Percentiles rank a stretch among this genome's conserved stretches.
phyloP scores from a whole-genome alignment of 1,140 invertebrate species.

The Zophobas atratus region DNA sequence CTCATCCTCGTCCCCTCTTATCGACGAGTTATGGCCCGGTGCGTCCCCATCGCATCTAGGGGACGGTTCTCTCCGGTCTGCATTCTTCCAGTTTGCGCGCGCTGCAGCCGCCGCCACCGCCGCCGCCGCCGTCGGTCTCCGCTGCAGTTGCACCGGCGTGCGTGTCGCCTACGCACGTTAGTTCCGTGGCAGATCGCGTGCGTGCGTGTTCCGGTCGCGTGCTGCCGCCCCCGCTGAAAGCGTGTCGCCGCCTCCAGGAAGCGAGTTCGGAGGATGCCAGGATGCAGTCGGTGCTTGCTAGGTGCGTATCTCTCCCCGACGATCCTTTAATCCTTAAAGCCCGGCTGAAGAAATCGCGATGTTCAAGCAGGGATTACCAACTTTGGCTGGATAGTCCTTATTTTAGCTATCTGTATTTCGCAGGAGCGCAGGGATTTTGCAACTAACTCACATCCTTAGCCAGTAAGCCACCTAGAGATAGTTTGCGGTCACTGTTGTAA shows the following conservation, averaged over 20 bases:
- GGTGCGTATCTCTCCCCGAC: conserved; percentile 20
- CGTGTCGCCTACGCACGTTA: conserved; percentile 61
- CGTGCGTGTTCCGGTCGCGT: conserved; percentile 41
- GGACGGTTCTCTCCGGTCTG: conserved; percentile 62
- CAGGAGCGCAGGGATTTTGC: conserved; percentile 62
- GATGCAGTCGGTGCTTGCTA: conserved; percentile 36
- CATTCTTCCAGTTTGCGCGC: conserved; percentile 62
- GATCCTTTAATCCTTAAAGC: conserved; percentile 39
- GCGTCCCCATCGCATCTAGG: conserved; percentile 55
- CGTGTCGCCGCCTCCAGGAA: background rate
- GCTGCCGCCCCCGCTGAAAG: background rate
- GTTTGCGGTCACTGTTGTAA: conserved; percentile 57
- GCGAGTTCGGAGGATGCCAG: background rate
- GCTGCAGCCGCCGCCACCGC: conserved; percentile 53
- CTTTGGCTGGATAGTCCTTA: conserved; percentile 63
- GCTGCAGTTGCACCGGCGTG: conserved; percentile 63
- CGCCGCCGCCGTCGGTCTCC: conserved; percentile 47
- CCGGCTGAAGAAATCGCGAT: conserved; percentile 51
- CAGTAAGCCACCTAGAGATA: conserved; percentile 54
- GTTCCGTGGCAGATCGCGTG: conserved; percentile 47
- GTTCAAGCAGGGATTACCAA: conserved; percentile 59
- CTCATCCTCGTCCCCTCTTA: conserved; percentile 17
- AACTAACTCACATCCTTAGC: conserved; percentile 37
- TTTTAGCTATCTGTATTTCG: conserved; percentile 66
- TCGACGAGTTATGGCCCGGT: conserved; percentile 26